These are phyloP conservation scores for Esox niger DNA, from an alignment of 2,113 vertebrate genomes.

Conservation along the genomic window DNA sequence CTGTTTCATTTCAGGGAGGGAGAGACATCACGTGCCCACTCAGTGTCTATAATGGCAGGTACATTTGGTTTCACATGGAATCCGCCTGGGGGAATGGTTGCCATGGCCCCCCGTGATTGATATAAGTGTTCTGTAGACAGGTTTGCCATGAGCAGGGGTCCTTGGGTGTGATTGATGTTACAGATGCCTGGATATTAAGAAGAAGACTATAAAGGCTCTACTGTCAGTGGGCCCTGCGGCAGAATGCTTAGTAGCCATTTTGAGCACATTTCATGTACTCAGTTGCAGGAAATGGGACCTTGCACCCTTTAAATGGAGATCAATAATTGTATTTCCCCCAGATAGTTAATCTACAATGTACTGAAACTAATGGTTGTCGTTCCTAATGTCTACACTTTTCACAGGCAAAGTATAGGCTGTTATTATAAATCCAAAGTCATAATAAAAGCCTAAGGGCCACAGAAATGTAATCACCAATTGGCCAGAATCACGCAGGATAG, in stretches of 20 bases:
- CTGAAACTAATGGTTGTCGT: too few relatives aligned
- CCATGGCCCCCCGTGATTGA: constrained; percentile 23
- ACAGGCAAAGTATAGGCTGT: too few relatives aligned
- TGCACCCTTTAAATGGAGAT: too few relatives aligned
- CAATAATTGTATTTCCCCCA: too few relatives aligned
- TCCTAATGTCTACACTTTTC: too few relatives aligned
- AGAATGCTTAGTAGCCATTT: neutral
- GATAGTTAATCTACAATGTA: too few relatives aligned
- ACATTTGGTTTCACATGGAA: neutral
- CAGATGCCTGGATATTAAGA: constrained; percentile 10
- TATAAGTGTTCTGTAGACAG: neutral
- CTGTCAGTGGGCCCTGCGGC: neutral
- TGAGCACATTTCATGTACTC: neutral
- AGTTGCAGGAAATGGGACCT: too few relatives aligned
- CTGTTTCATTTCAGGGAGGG: neutral
- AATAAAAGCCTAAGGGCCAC: too few relatives aligned
- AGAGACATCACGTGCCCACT: neutral
- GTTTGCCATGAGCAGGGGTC: neutral
- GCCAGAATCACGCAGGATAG: neutral
- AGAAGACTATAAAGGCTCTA: neutral
- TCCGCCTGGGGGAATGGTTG: constrained; percentile 9
- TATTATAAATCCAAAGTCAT: too few relatives aligned
- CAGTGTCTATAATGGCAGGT: constrained; percentile 12
- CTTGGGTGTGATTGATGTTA: neutral
- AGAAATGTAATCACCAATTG: too few relatives aligned